These are phyloP conservation scores for Cynodonichthys magdalenae DNA, from an alignment of 2,797 vertebrate genomes.

Conservation along the genomic window DNA sequence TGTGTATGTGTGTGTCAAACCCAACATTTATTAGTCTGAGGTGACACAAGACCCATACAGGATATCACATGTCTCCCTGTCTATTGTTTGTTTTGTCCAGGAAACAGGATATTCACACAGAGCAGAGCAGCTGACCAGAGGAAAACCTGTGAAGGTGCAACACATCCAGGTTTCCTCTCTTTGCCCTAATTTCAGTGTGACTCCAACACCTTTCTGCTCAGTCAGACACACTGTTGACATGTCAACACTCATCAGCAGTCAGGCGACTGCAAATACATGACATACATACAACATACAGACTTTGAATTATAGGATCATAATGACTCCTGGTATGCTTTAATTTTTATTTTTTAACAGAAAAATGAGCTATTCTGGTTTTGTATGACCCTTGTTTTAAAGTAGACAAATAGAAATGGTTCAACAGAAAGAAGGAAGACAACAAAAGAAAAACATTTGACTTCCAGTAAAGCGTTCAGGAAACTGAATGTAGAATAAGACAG, in stretches of 20 bases:
- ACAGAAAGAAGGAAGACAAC: neutral
- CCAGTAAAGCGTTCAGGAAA: neutral
- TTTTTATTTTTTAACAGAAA: neutral
- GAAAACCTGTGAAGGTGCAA: neutral
- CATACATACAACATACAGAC: conserved; percentile 7
- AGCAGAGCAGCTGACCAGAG: conserved; percentile 43
- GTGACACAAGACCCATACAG: conserved; percentile 61
- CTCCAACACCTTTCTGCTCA: conserved; percentile 16
- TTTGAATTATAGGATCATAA: neutral
- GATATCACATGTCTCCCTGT: conserved; percentile 69
- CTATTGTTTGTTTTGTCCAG: conserved; percentile 80
- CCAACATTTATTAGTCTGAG: conserved; percentile 2
- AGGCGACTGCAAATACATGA: conserved; percentile 1
- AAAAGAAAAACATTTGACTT: neutral
- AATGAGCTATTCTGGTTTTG: neutral
- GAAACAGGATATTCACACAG: conserved; percentile 81
- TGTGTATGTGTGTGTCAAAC: neutral
- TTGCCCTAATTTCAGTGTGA: no score
- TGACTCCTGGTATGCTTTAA: no score
- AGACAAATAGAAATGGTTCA: neutral
- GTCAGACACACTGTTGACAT: conserved; percentile 51
- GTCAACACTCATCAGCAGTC: conserved; percentile 42
- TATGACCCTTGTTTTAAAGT: neutral
- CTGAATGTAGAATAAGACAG: accelerated
- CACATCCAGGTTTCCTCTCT: neutral